Conservation (phyloP, 2,888 invertebrate genomes). For the Palloptera scutellata region DNA sequence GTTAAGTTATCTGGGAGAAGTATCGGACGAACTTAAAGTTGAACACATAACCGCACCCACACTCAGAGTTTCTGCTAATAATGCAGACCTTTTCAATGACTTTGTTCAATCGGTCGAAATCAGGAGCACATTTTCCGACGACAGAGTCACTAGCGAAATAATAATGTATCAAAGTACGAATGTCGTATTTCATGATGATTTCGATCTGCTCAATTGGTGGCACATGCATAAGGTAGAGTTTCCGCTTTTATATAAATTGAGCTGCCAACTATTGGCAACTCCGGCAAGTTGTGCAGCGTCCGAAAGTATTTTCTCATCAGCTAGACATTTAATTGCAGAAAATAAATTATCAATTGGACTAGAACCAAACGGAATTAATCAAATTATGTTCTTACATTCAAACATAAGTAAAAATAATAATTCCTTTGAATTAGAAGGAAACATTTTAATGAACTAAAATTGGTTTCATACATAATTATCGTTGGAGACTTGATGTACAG, state of each 20-base stretch:
- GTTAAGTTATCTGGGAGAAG: slow-evolving; percentile 21
- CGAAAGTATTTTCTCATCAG: slow-evolving; percentile 17
- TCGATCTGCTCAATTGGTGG: slow-evolving; percentile 27
- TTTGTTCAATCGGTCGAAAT: too few relatives aligned
- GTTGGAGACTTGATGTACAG: too few relatives aligned
- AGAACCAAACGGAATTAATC: slow-evolving; percentile 8
- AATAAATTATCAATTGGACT: slow-evolving; percentile 12
- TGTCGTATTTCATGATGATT: slow-evolving; percentile 26
- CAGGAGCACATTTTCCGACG: slow-evolving; percentile 6
- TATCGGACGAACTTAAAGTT: slow-evolving; percentile 6
- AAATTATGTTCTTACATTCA: slow-evolving; percentile 25
- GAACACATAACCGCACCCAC: slow-evolving; percentile 25
- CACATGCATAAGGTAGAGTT: slow-evolving; percentile 12
- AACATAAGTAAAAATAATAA: slow-evolving; percentile 18
- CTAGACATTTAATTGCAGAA: slow-evolving; percentile 23
- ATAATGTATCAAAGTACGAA: slow-evolving; percentile 22
- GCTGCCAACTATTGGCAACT: slow-evolving; percentile 18
- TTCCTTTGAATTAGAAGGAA: slow-evolving; percentile 1
- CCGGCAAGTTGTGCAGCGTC: slow-evolving; percentile 25
- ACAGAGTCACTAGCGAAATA: slow-evolving; percentile 26
- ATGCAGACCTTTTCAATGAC: too few relatives aligned
- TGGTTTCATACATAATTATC: too few relatives aligned
- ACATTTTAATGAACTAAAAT: background rate
- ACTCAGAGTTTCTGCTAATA: too few relatives aligned
- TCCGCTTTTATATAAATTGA: slow-evolving; percentile 18